Base-by-base conservation (phyloP, 2,113 vertebrate genomes). In the Cathartes aura region DNA sequence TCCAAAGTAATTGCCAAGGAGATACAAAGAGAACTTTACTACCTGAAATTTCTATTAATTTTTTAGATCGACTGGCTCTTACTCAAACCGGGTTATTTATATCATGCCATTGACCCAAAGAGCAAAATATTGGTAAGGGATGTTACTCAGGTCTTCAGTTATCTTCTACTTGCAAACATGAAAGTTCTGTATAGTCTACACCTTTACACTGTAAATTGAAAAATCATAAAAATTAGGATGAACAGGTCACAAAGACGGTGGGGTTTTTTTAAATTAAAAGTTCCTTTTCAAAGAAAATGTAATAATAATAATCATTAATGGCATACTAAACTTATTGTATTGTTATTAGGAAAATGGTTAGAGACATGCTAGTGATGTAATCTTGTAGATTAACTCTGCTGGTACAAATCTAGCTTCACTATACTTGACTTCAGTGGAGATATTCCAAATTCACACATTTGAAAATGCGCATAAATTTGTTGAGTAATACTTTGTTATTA, bases 251-350 rank as follows among this genome's bases (percentile, higher is more conserved):
- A 59, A 76, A 60, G 17, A 22, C 30, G 8, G 29, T 24, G 22
- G 3, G 3, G 0, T 1, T 36, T 23, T 24, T 42, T 24, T 7
- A 16, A 85, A 55, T 64, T 36, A 68, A n/a, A 53, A n/a, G 21
- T 32, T 42, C 11, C 1, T 62, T 88, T 92, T 79, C 30, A 87
- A 66, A 85, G 34, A 52, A 87, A 90, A 82, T 36, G 8, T 3
- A 75, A 11, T 19, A 67, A 23, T 40, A 84, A 45, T 71, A n/a
- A 73, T 13, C 2, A 68, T 47, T 53, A 84, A 63, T 56, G 12
- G 3, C 34, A 95, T n/a, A 29, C 14, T 45, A 81, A 81, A 9
- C 32, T 47, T 56, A 11, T 30, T 29, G 36, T 66, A 56, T 19
- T 40, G 14, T 34, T 45, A 53, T 38, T 20, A 66, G 72, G 45